Base-by-base conservation (phyloP, 2,888 invertebrate species). In the Sphecodes monilicornis region DNA sequence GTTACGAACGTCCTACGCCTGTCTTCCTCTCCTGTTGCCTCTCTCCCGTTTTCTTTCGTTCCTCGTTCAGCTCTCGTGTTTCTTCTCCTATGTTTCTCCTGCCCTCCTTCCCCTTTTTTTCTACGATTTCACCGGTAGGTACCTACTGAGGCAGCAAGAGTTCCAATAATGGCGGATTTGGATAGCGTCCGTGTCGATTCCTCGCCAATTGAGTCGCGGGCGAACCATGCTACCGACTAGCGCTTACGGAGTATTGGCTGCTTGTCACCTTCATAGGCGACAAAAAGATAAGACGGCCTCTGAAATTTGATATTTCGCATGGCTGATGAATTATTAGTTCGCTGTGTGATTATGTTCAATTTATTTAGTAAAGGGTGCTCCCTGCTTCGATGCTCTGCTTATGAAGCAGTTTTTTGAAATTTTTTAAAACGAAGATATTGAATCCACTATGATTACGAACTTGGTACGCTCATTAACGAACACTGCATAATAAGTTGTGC, bases 91-190 rank as follows among this genome's bases (percentile, higher is more conserved):
- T 71, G 46, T 71, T 54, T 66, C 50, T 29, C 26, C 22, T 77
- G 26, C 73, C 71, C 78, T 68, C 75, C 71, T 71, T 86, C 75
- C 69, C 29, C 78, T 80, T 77, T 76, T 75, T 79, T 50, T 64
- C 11, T 74, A 89, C 87, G 84, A 90, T 86, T 88, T 85, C 87
- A 83, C 86, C 86, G 85, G 86, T 86, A 82, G 89, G 80, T 89
- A 86, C 88, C 86, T 86, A 86, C 84, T 76, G 86, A 90, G 90
- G 84, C 88, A 88, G 87, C 87, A 87, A 86, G 86, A 88, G 85
- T 90, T 89, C 88, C 90, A 89, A 91, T 91, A 91, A 92, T 89
- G 88, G 89, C 70, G 88, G 89, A 92, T 92, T 91, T 91, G 90
- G 91, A 91, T 91, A 90, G 90, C 83, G 85, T 73, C 80, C 86